Evolutionary conservation across 2,888 invertebrate species (phyloP).

Genomic region (Lasioglossum morio): DNA sequence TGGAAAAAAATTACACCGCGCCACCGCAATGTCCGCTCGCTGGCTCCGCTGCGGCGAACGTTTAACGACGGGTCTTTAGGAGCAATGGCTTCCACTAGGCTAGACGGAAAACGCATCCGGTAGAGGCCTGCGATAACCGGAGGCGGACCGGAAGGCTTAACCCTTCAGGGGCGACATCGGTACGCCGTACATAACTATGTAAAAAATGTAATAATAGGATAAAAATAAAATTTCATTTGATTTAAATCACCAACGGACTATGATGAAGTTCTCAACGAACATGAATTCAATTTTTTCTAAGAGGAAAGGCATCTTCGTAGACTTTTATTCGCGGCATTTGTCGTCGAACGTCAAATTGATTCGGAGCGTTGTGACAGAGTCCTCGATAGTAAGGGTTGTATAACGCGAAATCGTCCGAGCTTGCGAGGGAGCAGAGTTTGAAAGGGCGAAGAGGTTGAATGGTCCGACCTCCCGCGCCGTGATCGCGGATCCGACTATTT

Average conservation of each 20-base stretch:
- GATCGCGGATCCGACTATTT: constrained; percentile 43
- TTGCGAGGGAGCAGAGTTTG: neutral
- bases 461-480: constrained; percentile 30
- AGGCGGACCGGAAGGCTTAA: constrained; percentile 5
- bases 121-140: neutral
- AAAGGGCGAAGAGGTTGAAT: constrained; percentile 3
- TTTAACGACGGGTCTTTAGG: constrained; percentile 13
- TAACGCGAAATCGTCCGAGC: neutral
- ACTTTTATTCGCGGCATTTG: too few species aligned
- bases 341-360: too few species aligned
- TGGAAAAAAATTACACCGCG: neutral
- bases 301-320: too few species aligned
- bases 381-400: neutral
- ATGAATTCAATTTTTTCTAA: too few species aligned
- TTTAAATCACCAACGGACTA: too few species aligned
- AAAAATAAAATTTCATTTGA: too few species aligned
- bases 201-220: too few species aligned
- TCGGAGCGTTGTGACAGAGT: too few species aligned
- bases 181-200: neutral
- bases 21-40: neutral
- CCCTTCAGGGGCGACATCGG: neutral
- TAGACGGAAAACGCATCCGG: neutral
- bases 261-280: too few species aligned
- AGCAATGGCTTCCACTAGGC: constrained; percentile 4
- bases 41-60: constrained; percentile 3